Base-by-base conservation (phyloP, 35 echinoderm and acorn worm genomes). In the Ophiothrix spiculata region DNA sequence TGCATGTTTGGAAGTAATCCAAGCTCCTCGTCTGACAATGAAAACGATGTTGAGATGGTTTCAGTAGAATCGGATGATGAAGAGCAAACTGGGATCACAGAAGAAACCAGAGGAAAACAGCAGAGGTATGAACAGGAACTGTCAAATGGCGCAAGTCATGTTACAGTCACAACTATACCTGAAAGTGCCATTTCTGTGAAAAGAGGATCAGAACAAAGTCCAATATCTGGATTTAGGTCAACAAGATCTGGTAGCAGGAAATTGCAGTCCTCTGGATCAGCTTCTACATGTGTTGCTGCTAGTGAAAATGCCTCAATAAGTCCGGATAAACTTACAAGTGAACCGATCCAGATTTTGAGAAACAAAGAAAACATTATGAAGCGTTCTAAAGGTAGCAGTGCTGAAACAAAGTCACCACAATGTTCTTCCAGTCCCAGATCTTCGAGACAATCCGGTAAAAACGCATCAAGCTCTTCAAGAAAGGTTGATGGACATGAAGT, bases 231-330 rank as follows among this genome's bases (percentile, higher is more conserved):
- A 78, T 35, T 34, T 34, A 78, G 38, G 76, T 80, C 38, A 0
- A 42, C 16, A 21, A 16, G 37, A 39, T 42, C 34, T 40, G 78
- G 78, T 13, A 78, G 32, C n/a, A 80, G 21, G 41, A 40, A 25
- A 82, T 37, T 37, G 63, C 81, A 32, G 12, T 84, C 33, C 4
- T 6, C 36, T 11, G 77, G 36, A 79, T 39, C 77, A 38, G 77
- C 36, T 33, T 54, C 34, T 31, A 33, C 33, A 8, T 69, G 13
- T 42, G 56, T 84, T 19, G 4, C 56, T 32, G 81, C 81, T 38
- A 84, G 81, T 84, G 81, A 69, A 36, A 37, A 45, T 13, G 46
- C 56, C 54, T 84, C 46, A n/a, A 60, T 37, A 33, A 84, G 81
- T 42, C 54, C 81, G 15, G 54, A 63, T 4, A 10, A 37, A 32